Evolutionary conservation across 2,888 invertebrate genomes (phyloP), one percentile per base, ranked within the genome.

Genomic region (Philereme vetulata): DNA sequence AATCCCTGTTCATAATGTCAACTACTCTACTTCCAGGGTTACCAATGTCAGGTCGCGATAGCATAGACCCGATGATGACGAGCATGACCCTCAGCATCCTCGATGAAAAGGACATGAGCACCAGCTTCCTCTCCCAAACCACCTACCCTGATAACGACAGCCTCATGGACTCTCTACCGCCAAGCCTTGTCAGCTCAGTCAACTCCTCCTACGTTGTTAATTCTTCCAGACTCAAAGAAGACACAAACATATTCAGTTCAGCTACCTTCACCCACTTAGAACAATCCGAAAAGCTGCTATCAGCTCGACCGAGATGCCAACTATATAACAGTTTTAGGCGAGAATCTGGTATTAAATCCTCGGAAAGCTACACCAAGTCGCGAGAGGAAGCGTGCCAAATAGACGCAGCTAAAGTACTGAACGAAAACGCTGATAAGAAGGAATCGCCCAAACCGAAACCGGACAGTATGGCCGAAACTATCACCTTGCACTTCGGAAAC

Each of bases 81-180:
- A 92, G 92, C 66, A 93, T 93, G 91, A 91, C 92, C 0, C 82
- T 90, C 21, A 92, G 92, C 60, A 92, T 93, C 45, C 76, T 93
- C 7, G 93, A 93, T 65, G 93, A 92, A 56, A 92, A 92, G 56
- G 93, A 93, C 67, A 93, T 93, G 93, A 92, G 85, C 67, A 93
- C 93, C 1, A 92, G 92, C 66, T 92, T 92, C 72, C 86, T 93
- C 21, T 93, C 93, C 0, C 92, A 93, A 61, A 90, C 90, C 42
- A 90, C 91, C 0, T 85, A 88, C 69, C 90, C 89, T 0, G 93
- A 93, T 66, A 85, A 90, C 71, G 92, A 92, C 48, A 90, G 89
- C 66, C 74, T 91, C 5, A 86, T 91, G 60, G 92, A 92, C 75
- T 92, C 92, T 21, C 64, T 90, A 4, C 92, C 92, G 0, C 92